Conservation (phyloP, 2,797 vertebrate genomes). For the Channa striata region DNA sequence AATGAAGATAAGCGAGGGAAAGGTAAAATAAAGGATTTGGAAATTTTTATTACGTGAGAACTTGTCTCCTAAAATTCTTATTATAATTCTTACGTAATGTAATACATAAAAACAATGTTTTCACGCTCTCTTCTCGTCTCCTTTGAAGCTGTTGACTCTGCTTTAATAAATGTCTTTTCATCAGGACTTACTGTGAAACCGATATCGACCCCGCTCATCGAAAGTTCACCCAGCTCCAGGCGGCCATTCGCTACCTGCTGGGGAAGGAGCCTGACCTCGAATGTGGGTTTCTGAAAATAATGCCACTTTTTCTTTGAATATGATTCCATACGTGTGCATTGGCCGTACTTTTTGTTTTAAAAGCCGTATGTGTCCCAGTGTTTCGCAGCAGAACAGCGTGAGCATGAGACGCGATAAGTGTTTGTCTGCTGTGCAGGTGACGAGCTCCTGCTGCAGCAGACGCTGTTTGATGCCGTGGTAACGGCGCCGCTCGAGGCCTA, state of each 20-base stretch:
- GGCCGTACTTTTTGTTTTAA: background rate
- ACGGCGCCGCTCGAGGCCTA: slow-evolving; percentile 96
- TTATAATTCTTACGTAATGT: background rate
- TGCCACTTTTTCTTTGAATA: background rate
- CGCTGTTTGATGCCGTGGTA: slow-evolving; percentile 93
- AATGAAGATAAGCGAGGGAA: too few relatives aligned
- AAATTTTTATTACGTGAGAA: background rate
- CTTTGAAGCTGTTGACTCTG: background rate
- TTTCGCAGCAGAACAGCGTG: too few relatives aligned
- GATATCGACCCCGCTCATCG: slow-evolving; percentile 93
- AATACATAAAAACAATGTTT: too few relatives aligned
- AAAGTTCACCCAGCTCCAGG: slow-evolving; percentile 92
- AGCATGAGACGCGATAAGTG: background rate
- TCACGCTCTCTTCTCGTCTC: background rate
- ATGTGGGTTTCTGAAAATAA: slow-evolving; percentile 82
- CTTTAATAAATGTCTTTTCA: background rate
- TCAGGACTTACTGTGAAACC: slow-evolving; percentile 95
- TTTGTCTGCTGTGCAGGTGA: slow-evolving; percentile 84
- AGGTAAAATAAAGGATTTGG: too few relatives aligned
- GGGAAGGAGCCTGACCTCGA: slow-evolving; percentile 91
- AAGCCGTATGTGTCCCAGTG: too few relatives aligned
- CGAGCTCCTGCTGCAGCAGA: slow-evolving; percentile 91
- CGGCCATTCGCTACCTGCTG: slow-evolving; percentile 89
- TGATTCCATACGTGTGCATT: background rate
- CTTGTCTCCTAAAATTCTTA: background rate